Evolutionary conservation across 1,140 invertebrate species (phyloP).

Genomic region (Drosophila ficusphila): DNA sequence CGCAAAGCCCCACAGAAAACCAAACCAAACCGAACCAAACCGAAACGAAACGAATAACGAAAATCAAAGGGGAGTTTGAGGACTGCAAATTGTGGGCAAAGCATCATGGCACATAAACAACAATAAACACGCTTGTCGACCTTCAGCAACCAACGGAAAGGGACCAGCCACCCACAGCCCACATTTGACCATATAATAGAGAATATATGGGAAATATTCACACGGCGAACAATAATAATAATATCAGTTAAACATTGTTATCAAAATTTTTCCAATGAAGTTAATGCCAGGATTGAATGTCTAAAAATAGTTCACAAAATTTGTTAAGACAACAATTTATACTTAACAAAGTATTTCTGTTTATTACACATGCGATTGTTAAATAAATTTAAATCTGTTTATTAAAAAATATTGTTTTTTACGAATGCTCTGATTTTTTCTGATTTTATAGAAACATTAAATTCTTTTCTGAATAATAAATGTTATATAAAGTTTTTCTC

Average conservation of each 20-base stretch:
- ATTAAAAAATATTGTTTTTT: too few relatives aligned
- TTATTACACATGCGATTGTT: too few relatives aligned
- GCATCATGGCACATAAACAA: slow-evolving; percentile 69
- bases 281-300: too few relatives aligned
- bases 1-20: slow-evolving; percentile 51
- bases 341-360: too few relatives aligned
- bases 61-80: slow-evolving; percentile 67
- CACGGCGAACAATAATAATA: background rate
- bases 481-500: background rate
- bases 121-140: slow-evolving; percentile 76
- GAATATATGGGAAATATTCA: slow-evolving; percentile 25
- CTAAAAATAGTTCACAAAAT: too few relatives aligned
- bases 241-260: background rate
- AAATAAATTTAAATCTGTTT: too few relatives aligned
- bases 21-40: slow-evolving; percentile 40
- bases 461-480: too few relatives aligned
- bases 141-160: slow-evolving; percentile 6
- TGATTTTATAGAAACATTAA: too few relatives aligned
- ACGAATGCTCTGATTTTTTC: too few relatives aligned
- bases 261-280: too few relatives aligned
- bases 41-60: slow-evolving; percentile 37
- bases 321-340: too few relatives aligned
- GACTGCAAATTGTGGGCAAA: slow-evolving; percentile 49
- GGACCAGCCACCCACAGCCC: background rate
- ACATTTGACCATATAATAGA: slow-evolving; percentile 65